Evolutionary conservation across 1,140 invertebrate genomes (phyloP), one percentile per base, ranked within the genome.

Genomic region (Sinella curviseta): DNA sequence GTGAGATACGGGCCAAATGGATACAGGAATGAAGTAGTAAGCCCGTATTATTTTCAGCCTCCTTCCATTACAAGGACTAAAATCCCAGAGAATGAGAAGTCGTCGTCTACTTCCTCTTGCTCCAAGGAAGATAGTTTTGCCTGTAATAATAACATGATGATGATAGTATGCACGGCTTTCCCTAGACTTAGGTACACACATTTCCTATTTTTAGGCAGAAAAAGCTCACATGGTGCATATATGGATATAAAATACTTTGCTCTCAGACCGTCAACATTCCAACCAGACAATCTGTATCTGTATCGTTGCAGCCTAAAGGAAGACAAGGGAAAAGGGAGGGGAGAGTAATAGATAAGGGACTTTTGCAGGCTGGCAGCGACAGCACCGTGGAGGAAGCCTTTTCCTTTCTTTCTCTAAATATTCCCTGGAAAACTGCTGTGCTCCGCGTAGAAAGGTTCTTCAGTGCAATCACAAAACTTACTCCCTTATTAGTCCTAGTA

Each of bases 391-490:
- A 14, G n/a, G 55, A 60, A 60, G 24, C 24, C 55, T 60, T 60
- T 60, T 60, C 55, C n/a, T 60, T 60, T 24, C 8, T 60, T n/a
- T n/a, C n/a, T n/a, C n/a, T n/a, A n/a, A n/a, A n/a, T 60, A 60
- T 60, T 60, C 55, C 55, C 55, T 60, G 12, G 55, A 60, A 60
- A 60, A 14, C 55, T 26, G 3, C 12, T 3, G n/a, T 8, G 55
- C 3, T n/a, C 3, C n/a, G n/a, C 12, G n/a, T 60, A 26, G 12
- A 24, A 60, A 24, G 55, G 55, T 60, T 60, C 55, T 60, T 26
- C 8, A 8, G 24, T 60, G 55, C n/a, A 60, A 60, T 60, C 55
- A 26, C 55, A 24, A 60, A 60, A 8, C 17, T 48, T 8, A 8
- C 17, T 17, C 39, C 17, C 39, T 48, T 60, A 60, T 60, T 60